phyloP scores from a whole-genome alignment of 2,888 invertebrate genomes.

The Lasioglossum figueresi region DNA sequence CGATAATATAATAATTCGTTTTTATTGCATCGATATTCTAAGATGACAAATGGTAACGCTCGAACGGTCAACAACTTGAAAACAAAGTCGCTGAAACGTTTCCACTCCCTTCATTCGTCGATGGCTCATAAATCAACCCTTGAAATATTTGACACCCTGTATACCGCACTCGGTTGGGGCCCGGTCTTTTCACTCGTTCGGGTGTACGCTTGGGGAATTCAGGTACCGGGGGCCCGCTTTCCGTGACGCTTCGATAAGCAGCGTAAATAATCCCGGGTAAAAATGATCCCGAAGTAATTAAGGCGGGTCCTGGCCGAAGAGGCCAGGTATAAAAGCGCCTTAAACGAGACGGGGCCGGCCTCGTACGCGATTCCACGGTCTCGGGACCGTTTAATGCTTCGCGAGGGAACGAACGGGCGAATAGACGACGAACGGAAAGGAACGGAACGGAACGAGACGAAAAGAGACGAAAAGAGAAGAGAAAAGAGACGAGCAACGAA shows the following conservation, averaged over 20 bases:
- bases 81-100: background rate
- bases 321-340: constrained; percentile 55
- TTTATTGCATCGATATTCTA: no score
- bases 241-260: constrained; percentile 61
- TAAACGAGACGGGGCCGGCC: constrained; percentile 52
- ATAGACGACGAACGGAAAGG: background rate
- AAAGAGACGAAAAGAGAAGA: background rate
- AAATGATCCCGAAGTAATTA: constrained; percentile 62
- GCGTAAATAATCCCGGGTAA: constrained; percentile 57
- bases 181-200: background rate
- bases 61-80: background rate
- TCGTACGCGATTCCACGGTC: constrained; percentile 63
- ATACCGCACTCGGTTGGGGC: background rate
- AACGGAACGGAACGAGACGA: background rate
- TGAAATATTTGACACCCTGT: background rate
- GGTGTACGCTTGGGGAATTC: background rate
- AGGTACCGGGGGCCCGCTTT: constrained; percentile 8
- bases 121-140: background rate
- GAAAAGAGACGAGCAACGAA: background rate
- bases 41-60: background rate
- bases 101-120: background rate
- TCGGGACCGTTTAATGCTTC: constrained; percentile 32
- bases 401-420: constrained; percentile 1
- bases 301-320: constrained; percentile 35
- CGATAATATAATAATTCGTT: no score